These are phyloP conservation scores for Osmoderma eremita DNA, from an alignment of 2,888 invertebrate species.

Conservation along the genomic window DNA sequence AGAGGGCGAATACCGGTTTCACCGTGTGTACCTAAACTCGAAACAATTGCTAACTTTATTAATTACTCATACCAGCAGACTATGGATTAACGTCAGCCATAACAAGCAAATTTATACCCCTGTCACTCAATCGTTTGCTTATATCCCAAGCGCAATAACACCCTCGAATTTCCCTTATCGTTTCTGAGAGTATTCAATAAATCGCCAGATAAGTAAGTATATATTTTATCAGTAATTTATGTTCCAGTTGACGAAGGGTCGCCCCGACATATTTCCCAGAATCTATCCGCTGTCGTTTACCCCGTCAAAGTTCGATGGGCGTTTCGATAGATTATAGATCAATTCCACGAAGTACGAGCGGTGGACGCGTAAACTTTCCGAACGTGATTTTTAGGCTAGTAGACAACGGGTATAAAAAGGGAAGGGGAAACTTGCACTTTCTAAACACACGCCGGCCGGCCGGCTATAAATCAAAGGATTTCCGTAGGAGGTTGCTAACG, in stretches of 20 bases:
- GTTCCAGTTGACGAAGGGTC: conserved; percentile 2
- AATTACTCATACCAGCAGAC: too few relatives aligned
- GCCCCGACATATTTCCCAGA: neutral
- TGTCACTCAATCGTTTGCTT: too few relatives aligned
- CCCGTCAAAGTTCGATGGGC: conserved; percentile 17
- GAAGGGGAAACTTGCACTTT: conserved; percentile 18
- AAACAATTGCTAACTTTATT: too few relatives aligned
- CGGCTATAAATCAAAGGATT: conserved; percentile 31
- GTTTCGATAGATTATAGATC: conserved; percentile 18
- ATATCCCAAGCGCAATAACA: neutral
- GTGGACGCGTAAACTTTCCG: conserved; percentile 1
- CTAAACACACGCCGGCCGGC: conserved; percentile 21
- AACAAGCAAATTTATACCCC: too few relatives aligned
- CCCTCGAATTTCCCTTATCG: too few relatives aligned
- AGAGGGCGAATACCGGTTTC: too few relatives aligned
- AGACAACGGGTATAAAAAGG: too few relatives aligned
- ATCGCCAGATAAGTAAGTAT: conserved; percentile 19
- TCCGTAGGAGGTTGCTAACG: conserved; percentile 3
- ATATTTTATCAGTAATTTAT: conserved; percentile 29
- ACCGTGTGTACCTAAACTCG: too few relatives aligned
- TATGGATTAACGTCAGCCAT: too few relatives aligned
- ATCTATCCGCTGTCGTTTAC: conserved; percentile 8
- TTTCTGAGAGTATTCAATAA: conserved; percentile 1
- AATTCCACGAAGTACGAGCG: too few relatives aligned
- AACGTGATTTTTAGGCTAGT: neutral